These are phyloP conservation scores for Artibeus jamaicensis DNA, from an alignment of 2,797 vertebrate species.

Conservation along the genomic window DNA sequence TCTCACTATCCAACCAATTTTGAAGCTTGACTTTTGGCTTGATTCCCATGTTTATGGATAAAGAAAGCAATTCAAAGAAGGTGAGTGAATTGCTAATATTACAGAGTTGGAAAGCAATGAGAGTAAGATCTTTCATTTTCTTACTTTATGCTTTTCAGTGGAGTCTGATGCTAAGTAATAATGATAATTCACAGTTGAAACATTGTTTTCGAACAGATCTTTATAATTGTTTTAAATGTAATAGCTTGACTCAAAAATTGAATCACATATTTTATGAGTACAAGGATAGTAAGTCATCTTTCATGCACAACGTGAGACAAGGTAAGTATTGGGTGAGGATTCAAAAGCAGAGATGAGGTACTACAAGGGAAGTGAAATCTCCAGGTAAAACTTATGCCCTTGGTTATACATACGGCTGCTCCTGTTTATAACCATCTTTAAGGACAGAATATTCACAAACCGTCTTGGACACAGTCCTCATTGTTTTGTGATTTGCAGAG, in stretches of 20 bases:
- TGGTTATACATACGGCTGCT: background rate
- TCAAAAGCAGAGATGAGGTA: background rate
- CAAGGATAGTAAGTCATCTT: background rate
- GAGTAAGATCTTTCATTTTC: background rate
- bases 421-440: background rate
- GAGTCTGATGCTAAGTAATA: background rate
- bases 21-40: background rate
- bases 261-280: background rate
- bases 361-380: background rate
- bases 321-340: background rate
- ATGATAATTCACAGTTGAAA: background rate
- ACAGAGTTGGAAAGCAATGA: background rate
- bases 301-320: background rate
- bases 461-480: background rate
- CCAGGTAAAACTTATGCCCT: background rate
- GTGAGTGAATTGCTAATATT: background rate
- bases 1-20: background rate
- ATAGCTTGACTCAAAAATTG: background rate
- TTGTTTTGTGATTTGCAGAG: background rate
- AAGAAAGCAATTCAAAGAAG: background rate
- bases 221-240: background rate
- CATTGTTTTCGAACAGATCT: background rate
- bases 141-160: background rate
- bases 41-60: background rate
- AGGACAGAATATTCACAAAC: background rate